Evolutionary conservation across 2,797 vertebrate species (phyloP).

Genomic region (Tiaroga cobitis): DNA sequence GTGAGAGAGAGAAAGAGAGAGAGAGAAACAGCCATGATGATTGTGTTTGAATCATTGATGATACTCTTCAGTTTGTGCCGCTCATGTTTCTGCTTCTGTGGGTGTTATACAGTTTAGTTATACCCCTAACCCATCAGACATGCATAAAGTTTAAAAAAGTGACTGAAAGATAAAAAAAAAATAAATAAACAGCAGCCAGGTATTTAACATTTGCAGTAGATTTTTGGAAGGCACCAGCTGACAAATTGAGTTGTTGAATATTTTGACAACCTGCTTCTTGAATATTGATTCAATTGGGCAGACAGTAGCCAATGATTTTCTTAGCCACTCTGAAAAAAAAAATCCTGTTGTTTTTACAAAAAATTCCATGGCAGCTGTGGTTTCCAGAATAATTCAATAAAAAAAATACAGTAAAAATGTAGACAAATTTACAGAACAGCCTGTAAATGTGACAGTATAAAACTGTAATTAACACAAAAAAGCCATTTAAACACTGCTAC

Average conservation of each 20-base stretch:
- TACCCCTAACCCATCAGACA: not conserved
- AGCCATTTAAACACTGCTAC: no score
- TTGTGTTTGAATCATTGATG: constrained; percentile 60
- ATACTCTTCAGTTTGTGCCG: constrained; percentile 32
- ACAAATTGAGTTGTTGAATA: not conserved
- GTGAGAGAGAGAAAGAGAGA: not conserved
- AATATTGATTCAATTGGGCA: not conserved
- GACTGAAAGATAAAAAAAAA: not conserved
- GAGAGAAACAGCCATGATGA: constrained; percentile 33
- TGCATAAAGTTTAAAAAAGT: not conserved
- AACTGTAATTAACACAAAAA: no score
- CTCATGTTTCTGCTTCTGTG: constrained; percentile 49
- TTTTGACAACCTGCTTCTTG: not conserved
- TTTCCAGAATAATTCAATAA: no score
- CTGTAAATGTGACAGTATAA: no score
- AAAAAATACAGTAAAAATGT: no score
- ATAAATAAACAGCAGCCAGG: not conserved
- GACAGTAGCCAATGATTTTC: not conserved
- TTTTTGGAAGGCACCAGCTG: not conserved
- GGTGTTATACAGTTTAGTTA: constrained; percentile 20
- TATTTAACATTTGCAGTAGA: not conserved
- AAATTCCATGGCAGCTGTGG: no score
- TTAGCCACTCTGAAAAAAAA: not conserved
- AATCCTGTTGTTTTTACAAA: no score
- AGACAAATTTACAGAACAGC: no score